phyloP scores from a whole-genome alignment of 2,113 vertebrate genomes.

The Patagioenas fasciata region DNA sequence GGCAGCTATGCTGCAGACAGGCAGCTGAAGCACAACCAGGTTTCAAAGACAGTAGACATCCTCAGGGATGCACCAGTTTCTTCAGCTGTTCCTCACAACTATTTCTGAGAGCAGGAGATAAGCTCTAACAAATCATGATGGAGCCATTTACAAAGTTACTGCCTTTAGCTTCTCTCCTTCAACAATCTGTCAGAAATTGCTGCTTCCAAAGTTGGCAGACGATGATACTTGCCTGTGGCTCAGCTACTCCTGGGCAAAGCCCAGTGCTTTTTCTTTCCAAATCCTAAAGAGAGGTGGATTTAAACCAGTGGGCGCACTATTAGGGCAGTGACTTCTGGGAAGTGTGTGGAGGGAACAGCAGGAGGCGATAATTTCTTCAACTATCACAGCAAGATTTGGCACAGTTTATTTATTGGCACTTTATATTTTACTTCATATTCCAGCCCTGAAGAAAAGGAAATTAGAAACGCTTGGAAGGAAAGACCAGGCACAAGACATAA shows the following conservation, averaged over 20 bases:
- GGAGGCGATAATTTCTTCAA: not conserved
- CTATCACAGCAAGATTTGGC: not conserved
- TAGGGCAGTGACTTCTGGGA: not conserved
- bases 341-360: not conserved
- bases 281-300: not conserved
- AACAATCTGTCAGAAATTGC: not conserved
- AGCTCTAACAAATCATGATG: not conserved
- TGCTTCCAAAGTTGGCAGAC: not conserved
- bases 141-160: not conserved
- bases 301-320: not conserved
- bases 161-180: not conserved
- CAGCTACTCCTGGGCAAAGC: not conserved
- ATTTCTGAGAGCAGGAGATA: not conserved
- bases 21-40: not conserved
- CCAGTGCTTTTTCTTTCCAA: not conserved
- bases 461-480: not conserved
- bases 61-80: not conserved
- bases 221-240: not conserved
- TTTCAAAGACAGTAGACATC: not conserved
- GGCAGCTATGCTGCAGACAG: not conserved
- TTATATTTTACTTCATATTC: not conserved
- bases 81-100: not conserved
- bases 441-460: not conserved
- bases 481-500: not conserved
- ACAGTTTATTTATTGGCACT: not conserved